Base-by-base conservation (phyloP, 1,140 invertebrate genomes). In the Agrypnia vestita region DNA sequence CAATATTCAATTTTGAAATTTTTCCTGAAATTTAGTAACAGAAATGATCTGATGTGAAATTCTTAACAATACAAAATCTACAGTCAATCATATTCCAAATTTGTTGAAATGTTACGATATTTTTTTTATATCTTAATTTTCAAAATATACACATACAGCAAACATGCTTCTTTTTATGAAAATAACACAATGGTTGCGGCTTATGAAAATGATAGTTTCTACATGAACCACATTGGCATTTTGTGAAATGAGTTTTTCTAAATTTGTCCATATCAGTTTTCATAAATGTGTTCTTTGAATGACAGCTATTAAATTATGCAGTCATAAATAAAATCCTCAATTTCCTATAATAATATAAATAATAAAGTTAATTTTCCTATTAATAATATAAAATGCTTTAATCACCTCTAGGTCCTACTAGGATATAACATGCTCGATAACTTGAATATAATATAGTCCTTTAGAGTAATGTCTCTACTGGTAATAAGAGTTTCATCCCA, bases 341-440 rank as follows among this genome's bases (percentile, higher is more conserved):
- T 17, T 62, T 62, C 17, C 59, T 62, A 62, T 21, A 13, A 25
- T 49, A 55, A 74, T 74, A 74, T 74, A 74, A 74, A 74, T 46
- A 74, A 53, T 67, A 43, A 44, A 44, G 10, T 67, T 25, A 67
- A 71, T 21, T 71, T 49, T 49, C 67, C 67, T 71, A 55, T 47
- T n/a, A 49, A 71, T 73, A 55, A 73, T 74, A 56, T 56, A 59
- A 74, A 74, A 74, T n/a, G 71, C 15, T 53, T 21, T 56, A 25
- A 73, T 73, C 49, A 73, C 71, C 71, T 56, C 49, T 74, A 56
- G 9, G 17, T 15, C 15, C 25, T 44, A 69, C 13, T 15, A 62
- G 15, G 59, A 15, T 44, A 15, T 46, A 69, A 69, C 64, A 69
- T 69, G 64, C 64, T 69, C 53, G n/a, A 19, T 56, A 56, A 15